phyloP scores from a whole-genome alignment of 2,113 vertebrate genomes.

The Psilopsiagon aymara region DNA sequence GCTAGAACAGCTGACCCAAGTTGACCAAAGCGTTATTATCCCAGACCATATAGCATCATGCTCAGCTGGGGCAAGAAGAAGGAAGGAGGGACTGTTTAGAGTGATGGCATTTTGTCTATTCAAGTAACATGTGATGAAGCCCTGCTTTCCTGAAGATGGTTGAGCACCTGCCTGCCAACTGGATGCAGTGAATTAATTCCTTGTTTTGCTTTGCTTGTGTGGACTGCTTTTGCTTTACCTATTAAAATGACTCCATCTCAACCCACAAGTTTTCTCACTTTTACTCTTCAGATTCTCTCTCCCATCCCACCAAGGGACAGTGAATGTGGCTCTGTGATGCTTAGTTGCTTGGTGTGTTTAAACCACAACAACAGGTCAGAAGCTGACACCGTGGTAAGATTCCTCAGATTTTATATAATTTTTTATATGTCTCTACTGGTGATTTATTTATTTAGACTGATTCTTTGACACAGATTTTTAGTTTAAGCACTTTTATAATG shows the following conservation, averaged over 20 bases:
- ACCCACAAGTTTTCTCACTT: neutral
- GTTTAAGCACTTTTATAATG: neutral
- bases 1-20: neutral
- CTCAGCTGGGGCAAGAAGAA: neutral
- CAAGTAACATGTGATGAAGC: neutral
- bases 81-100: fast-evolving
- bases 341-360: neutral
- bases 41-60: fast-evolving
- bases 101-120: neutral
- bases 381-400: neutral
- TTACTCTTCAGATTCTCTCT: neutral
- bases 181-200: neutral
- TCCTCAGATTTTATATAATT: neutral
- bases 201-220: neutral
- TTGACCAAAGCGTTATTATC: neutral
- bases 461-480: neutral
- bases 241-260: neutral
- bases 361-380: neutral
- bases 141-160: neutral
- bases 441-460: neutral
- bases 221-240: neutral
- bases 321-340: neutral
- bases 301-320: neutral
- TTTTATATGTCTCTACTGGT: neutral
- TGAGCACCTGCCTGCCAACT: neutral